Evolutionary conservation across 2,113 vertebrate genomes (phyloP), one percentile per base, ranked within the genome.

Genomic region (Acanthochromis polyacanthus): DNA sequence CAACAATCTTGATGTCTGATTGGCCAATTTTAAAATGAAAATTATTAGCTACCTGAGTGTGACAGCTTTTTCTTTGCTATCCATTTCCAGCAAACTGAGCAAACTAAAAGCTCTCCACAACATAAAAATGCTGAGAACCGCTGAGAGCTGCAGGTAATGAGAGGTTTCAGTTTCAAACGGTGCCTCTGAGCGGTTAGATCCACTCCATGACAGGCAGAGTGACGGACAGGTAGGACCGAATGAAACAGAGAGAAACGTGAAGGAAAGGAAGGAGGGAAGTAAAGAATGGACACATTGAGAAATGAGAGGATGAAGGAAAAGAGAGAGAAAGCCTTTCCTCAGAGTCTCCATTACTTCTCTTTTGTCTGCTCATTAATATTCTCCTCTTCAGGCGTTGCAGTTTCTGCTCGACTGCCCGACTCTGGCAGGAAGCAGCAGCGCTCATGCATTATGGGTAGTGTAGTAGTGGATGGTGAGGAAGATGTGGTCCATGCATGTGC

Each of bases 401-500:
- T 23, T 10, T 55, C 23, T 11, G 22, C n/a, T 22, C 45, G 11
- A 16, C 10, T 9, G 25, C 12, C 22, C 45, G 46, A 53, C 40
- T 45, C 46, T 46, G 52, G 79, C 81, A 72, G 75, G 83, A 85
- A 79, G 81, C 76, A 76, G 76, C 75, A 84, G 75, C 32, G 15
- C 56, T 74, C 90, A 91, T 92, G 92, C 92, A 90, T 90, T 48
- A 86, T 92, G 90, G 86, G 84, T 67, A 62, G 80, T 65, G 74
- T 67, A 63, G 71, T 80, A 6, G 66, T 79, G 83, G 57, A 86
- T 80, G 86, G 83, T 78, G 79, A 81, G 83, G 80, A 86, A 45
- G 75, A 77, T 78, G 83, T 64, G 57, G 71, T 78, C 56, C 88
- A 90, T 91, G 88, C 90, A 87, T 95, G 94, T 95, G 94, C 94